Evolutionary conservation across 2,888 invertebrate species (phyloP), one percentile per base, ranked within the genome.

Genomic region (Strigamia crassipes): DNA sequence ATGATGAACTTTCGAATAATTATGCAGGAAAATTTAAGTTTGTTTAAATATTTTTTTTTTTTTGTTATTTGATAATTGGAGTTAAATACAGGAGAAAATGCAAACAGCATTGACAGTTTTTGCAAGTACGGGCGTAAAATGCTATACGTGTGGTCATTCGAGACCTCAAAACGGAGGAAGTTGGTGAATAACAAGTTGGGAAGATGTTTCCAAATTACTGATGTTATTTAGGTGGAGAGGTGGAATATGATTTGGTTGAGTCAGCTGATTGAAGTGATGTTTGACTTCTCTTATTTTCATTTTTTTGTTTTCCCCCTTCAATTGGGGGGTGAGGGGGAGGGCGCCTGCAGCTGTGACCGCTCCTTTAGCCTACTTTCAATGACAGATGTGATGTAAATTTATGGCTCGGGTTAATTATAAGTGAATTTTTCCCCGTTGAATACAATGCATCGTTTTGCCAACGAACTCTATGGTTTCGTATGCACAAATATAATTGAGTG

Each of bases 331-430:
- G n/a, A n/a, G n/a, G n/a, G n/a, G n/a, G n/a, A 9, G 61, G 61
- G 15, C 61, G 42, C 61, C 61, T 10, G 61, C 61, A 61, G 61
- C 61, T 61, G 61, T 23, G 21, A 61, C 61, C 61, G 61, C 61
- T 61, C 61, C 61, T 61, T 61, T 61, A 61, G 61, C 61, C 61
- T 61, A 61, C 61, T 61, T 61, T 61, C 61, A 61, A n/a, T 61
- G 61, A 61, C 61, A 61, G 18, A 21, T 61, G 61, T 61, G 61
- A 61, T 61, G 61, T 18, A 61, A 61, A 61, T 61, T 61, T 61
- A 61, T 61, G 15, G 21, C 61, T 61, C 21, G 21, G 61, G 61
- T 61, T 61, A 61, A 61, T 61, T 61, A 21, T 61, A 61, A 61
- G 61, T 61, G 21, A 21, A 61, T 61, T 61, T 61, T 61, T 61